A percentile compares a stretch with the other conserved stretches of the same genome.
Evolutionary conservation across 2,888 invertebrate genomes (phyloP).

Genomic region (Malthinus seriepunctatus): DNA sequence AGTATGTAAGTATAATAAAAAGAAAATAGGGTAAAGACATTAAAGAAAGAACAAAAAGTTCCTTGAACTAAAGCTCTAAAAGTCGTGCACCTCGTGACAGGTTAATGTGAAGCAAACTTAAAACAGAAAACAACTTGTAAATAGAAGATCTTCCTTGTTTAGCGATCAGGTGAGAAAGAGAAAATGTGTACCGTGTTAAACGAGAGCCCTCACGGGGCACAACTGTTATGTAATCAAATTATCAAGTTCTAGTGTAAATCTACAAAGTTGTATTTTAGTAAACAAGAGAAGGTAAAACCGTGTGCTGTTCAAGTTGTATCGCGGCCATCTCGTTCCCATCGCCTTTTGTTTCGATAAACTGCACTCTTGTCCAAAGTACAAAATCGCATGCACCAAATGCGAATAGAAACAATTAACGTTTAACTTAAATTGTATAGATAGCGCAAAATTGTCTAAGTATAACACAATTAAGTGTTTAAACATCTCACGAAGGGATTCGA

Average conservation of each 20-base stretch:
- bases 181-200: slow-evolving; percentile 22
- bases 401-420: too few species aligned
- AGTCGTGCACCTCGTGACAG: slow-evolving; percentile 35
- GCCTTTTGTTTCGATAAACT: slow-evolving; percentile 15
- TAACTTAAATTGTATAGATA: too few species aligned
- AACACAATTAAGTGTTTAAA: too few species aligned
- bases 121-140: slow-evolving; percentile 22
- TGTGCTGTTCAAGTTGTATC: slow-evolving; percentile 8
- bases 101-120: slow-evolving; percentile 31
- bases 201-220: slow-evolving; percentile 17
- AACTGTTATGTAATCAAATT: slow-evolving; percentile 31
- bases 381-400: neutral
- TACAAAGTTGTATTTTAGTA: slow-evolving; percentile 27
- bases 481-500: too few species aligned
- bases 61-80: slow-evolving; percentile 35
- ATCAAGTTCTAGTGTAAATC: slow-evolving; percentile 31
- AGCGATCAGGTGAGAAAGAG: slow-evolving; percentile 20
- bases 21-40: slow-evolving; percentile 24
- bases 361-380: slow-evolving; percentile 9
- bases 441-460: too few species aligned
- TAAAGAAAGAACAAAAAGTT: slow-evolving; percentile 30
- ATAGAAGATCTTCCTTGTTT: slow-evolving; percentile 13
- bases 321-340: slow-evolving; percentile 27
- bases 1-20: slow-evolving; percentile 10
- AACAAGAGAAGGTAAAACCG: slow-evolving; percentile 19